Conservation (phyloP, 2,797 vertebrate genomes). For the Tapirus indicus region DNA sequence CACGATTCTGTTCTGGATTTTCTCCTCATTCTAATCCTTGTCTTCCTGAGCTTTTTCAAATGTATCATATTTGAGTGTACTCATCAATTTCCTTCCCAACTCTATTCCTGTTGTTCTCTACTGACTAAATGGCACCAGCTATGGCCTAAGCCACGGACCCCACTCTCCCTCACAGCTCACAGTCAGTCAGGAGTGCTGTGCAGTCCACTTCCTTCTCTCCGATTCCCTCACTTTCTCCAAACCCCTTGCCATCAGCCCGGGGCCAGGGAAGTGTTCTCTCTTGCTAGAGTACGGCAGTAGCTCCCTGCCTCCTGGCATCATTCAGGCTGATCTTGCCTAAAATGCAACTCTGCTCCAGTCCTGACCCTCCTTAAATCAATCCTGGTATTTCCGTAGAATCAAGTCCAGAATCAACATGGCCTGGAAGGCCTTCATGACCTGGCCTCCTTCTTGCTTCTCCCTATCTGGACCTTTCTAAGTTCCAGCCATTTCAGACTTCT, state of each 20-base stretch:
- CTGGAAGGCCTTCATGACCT: neutral
- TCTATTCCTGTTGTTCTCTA: neutral
- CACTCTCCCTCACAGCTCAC: neutral
- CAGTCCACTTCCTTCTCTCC: neutral
- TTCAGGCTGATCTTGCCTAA: neutral
- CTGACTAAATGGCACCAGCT: neutral
- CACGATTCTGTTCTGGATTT: neutral
- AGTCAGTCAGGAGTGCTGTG: neutral
- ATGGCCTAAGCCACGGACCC: neutral
- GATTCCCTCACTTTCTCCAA: neutral
- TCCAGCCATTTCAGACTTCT: neutral
- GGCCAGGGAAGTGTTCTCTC: neutral
- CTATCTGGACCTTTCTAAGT: neutral
- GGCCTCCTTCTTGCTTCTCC: neutral
- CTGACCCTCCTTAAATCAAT: neutral
- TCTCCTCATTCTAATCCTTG: neutral
- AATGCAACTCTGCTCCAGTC: neutral
- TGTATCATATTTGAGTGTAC: neutral
- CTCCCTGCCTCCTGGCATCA: neutral
- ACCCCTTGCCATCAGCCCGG: neutral
- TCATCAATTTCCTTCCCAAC: neutral
- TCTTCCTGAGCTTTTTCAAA: neutral
- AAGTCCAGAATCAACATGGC: neutral
- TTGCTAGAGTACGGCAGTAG: rapidly evolving
- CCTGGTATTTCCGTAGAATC: neutral